These are phyloP conservation scores for Pseudomyrmex gracilis DNA, from an alignment of 1,140 invertebrate genomes.

Conservation along the genomic window DNA sequence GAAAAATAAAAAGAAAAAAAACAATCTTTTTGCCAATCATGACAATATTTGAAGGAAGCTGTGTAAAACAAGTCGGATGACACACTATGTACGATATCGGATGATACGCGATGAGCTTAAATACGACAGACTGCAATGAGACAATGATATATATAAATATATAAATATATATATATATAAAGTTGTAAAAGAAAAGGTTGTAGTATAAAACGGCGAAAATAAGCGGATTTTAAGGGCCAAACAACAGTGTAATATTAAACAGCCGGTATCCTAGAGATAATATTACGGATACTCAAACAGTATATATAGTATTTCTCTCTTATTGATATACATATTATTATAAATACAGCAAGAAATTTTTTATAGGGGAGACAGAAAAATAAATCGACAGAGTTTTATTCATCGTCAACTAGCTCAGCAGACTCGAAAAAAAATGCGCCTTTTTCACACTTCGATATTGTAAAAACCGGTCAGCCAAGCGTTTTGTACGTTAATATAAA, in stretches of 20 bases:
- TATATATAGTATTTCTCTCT: constrained; percentile 69
- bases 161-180: constrained; percentile 68
- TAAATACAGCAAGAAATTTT: constrained; percentile 38
- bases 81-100: constrained; percentile 20
- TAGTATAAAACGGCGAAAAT: constrained; percentile 68
- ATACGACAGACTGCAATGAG: constrained; percentile 77
- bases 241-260: constrained; percentile 76
- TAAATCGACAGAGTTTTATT: constrained; percentile 36
- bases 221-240: constrained; percentile 66
- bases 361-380: constrained; percentile 30
- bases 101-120: constrained; percentile 78
- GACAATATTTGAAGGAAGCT: constrained; percentile 78
- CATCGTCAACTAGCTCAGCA: constrained; percentile 51
- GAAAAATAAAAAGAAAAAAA: neutral
- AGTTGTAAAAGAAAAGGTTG: constrained; percentile 61
- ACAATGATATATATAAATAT: constrained; percentile 71
- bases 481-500: constrained; percentile 3
- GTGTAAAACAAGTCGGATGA: constrained; percentile 57
- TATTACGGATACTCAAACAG: constrained; percentile 71
- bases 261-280: constrained; percentile 71
- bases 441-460: constrained; percentile 31
- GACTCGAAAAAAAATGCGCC: constrained; percentile 45
- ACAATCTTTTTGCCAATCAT: constrained; percentile 70
- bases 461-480: constrained; percentile 29
- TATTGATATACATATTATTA: constrained; percentile 48